These are phyloP conservation scores for Trichomycterus rosablanca DNA, from an alignment of 2,113 vertebrate genomes.

Conservation along the genomic window DNA sequence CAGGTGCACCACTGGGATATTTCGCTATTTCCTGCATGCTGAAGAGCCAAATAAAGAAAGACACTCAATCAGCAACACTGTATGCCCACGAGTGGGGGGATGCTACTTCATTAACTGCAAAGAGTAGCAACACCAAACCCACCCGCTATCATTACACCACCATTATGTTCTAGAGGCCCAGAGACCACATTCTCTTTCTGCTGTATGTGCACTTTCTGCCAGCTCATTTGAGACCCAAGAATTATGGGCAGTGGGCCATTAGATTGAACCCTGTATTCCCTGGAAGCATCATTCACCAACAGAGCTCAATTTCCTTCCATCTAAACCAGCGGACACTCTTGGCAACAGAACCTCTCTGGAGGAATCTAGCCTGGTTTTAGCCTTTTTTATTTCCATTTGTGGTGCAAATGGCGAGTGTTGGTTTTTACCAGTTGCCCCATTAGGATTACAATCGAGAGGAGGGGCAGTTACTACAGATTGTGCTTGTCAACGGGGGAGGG, in stretches of 20 bases:
- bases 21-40: constrained; percentile 7
- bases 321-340: constrained; percentile 16
- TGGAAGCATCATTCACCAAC: too few species aligned
- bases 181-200: constrained; percentile 63
- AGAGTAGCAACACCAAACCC: constrained; percentile 59
- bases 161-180: constrained; percentile 25
- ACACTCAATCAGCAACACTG: constrained; percentile 34
- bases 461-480: constrained; percentile 36
- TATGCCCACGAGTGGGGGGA: constrained; percentile 28
- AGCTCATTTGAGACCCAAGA: constrained; percentile 55
- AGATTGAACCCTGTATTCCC: constrained; percentile 2
- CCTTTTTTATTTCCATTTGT: constrained; percentile 62
- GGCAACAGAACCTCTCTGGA: constrained; percentile 40
- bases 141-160: constrained; percentile 66
- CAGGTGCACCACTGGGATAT: too few species aligned
- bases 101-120: constrained; percentile 49
- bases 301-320: constrained; percentile 10
- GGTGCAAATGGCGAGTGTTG: constrained; percentile 43
- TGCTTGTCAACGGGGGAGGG: constrained; percentile 48
- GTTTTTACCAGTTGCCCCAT: constrained; percentile 56
- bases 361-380: constrained; percentile 49
- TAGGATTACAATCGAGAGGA: constrained; percentile 32
- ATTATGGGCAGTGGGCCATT: constrained; percentile 48
- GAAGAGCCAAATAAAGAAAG: constrained; percentile 33
- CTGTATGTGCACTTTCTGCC: constrained; percentile 61